phyloP scores from a whole-genome alignment of 2,888 invertebrate species.

The Oconnorella tubifera region DNA sequence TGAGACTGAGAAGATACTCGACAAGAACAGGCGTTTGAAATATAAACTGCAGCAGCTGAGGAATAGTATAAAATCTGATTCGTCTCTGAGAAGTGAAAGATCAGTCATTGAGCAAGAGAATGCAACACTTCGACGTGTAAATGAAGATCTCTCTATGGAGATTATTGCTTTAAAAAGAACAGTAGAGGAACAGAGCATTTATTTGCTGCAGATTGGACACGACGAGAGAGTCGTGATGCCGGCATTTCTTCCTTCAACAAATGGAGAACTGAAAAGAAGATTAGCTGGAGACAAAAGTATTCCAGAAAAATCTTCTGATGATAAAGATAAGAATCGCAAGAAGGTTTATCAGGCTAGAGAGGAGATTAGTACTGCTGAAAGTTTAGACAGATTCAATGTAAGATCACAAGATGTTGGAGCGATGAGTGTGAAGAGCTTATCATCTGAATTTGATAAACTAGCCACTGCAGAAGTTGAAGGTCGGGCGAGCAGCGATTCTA shows the following conservation, averaged over 20 bases:
- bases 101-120: conserved; percentile 2
- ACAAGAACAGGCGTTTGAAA: conserved; percentile 14
- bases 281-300: too few species aligned
- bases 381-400: too few species aligned
- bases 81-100: background rate
- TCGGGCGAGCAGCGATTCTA: too few species aligned
- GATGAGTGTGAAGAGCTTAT: background rate
- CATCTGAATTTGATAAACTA: too few species aligned
- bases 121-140: background rate
- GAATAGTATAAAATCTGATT: background rate
- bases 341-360: too few species aligned
- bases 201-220: conserved; percentile 11
- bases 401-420: too few species aligned
- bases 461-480: too few species aligned
- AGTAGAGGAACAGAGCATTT: conserved; percentile 22
- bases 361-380: too few species aligned
- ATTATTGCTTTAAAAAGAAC: conserved; percentile 19
- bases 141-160: background rate
- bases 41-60: background rate
- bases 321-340: too few species aligned
- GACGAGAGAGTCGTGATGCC: background rate
- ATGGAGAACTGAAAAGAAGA: too few species aligned
- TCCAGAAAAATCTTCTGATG: too few species aligned
- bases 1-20: conserved; percentile 1
- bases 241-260: background rate